phyloP scores from a whole-genome alignment of 2,797 vertebrate species.

The Cyclura pinguis region DNA sequence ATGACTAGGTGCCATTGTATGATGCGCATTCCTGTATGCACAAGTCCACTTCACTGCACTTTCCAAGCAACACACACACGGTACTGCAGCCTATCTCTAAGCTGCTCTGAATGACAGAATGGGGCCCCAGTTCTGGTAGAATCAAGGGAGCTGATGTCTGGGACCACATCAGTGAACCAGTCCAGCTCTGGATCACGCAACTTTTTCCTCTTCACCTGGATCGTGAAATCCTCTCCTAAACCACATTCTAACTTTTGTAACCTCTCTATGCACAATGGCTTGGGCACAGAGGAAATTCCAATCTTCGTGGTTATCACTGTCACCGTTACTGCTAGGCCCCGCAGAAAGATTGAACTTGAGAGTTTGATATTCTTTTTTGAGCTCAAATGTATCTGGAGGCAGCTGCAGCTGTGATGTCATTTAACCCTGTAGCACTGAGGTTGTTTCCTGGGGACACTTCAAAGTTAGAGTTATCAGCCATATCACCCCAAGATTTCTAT shows the following conservation, averaged over 20 bases:
- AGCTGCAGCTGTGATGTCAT: constrained; percentile 1
- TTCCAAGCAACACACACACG: constrained; percentile 68
- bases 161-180: constrained; percentile 97
- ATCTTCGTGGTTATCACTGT: constrained; percentile 70
- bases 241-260: constrained; percentile 69
- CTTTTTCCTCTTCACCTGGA: constrained; percentile 90
- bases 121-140: constrained; percentile 74
- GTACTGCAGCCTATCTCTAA: constrained; percentile 54
- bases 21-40: too few species aligned
- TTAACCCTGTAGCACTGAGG: constrained; percentile 24
- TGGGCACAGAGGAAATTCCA: constrained; percentile 58
- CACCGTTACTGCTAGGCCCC: constrained; percentile 57
- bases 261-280: constrained; percentile 65
- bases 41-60: constrained; percentile 50
- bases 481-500: constrained; percentile 84
- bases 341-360: constrained; percentile 72
- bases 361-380: constrained; percentile 76
- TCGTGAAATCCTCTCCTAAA: constrained; percentile 96
- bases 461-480: constrained; percentile 69
- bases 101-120: constrained; percentile 37
- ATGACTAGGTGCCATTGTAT: too few species aligned
- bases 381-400: constrained; percentile 46
- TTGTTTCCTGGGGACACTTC: constrained; percentile 61
- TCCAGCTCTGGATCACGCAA: constrained; percentile 91
- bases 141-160: constrained; percentile 88